These are phyloP conservation scores for Heliothis peltigera DNA, from an alignment of 2,888 invertebrate genomes.

Conservation along the genomic window DNA sequence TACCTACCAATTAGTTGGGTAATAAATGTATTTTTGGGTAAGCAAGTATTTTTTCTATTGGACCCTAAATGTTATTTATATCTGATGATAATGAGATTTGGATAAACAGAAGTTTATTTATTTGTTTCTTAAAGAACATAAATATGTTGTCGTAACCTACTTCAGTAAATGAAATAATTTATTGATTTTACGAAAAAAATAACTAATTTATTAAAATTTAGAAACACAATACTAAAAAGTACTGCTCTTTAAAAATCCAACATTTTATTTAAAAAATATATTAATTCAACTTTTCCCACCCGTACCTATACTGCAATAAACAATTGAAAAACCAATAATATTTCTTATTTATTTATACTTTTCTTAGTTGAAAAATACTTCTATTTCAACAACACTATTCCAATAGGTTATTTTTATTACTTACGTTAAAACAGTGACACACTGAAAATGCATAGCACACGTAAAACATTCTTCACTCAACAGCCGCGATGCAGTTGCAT, in stretches of 20 bases:
- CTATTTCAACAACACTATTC: neutral
- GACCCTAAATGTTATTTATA: neutral
- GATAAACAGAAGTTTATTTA: no score
- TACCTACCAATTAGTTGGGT: constrained; percentile 20
- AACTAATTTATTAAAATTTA: no score
- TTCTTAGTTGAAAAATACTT: neutral
- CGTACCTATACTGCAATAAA: no score
- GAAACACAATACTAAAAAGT: no score
- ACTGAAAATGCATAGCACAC: neutral
- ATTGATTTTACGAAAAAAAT: no score
- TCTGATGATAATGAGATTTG: no score
- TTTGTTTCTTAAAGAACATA: no score
- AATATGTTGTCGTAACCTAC: no score
- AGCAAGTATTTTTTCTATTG: neutral
- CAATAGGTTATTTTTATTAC: neutral
- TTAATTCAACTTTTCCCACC: neutral
- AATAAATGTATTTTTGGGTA: constrained; percentile 5
- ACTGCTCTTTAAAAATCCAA: no score
- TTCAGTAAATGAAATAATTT: no score
- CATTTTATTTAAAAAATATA: neutral
- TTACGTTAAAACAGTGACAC: neutral
- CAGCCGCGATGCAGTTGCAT: constrained; percentile 22
- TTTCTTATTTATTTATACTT: neutral
- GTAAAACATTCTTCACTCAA: neutral
- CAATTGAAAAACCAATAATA: neutral